phyloP scores from a whole-genome alignment of 1,140 invertebrate species.

The Geopemphigus sp. region DNA sequence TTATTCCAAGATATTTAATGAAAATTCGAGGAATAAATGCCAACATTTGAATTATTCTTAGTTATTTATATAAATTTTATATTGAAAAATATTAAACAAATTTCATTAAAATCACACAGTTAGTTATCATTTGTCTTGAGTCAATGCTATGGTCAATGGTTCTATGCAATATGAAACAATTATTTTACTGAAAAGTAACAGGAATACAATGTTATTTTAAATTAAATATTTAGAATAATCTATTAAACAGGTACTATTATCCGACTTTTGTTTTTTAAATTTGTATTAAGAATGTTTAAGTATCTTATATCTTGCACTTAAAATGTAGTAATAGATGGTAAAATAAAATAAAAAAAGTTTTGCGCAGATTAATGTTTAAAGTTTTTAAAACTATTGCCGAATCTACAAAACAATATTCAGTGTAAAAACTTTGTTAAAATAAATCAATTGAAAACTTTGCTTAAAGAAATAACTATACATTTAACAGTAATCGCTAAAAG shows the following conservation, averaged over 20 bases:
- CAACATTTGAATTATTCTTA: too few species aligned
- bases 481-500: conserved; percentile 6
- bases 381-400: too few species aligned
- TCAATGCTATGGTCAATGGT: too few species aligned
- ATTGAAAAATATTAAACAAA: not conserved
- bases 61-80: too few species aligned
- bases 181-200: too few species aligned
- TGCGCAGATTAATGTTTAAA: not conserved
- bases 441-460: not conserved
- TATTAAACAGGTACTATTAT: too few species aligned
- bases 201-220: too few species aligned
- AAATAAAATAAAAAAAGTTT: not conserved
- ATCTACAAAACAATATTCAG: not conserved
- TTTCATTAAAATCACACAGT: not conserved
- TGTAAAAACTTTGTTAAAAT: not conserved
- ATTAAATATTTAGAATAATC: too few species aligned
- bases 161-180: too few species aligned
- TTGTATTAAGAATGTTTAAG: not conserved
- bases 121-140: too few species aligned
- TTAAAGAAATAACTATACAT: not conserved
- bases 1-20: not conserved
- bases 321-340: not conserved
- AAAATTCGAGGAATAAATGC: not conserved
- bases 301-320: not conserved
- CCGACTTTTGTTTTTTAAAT: not conserved